A percentile compares a stretch with the other conserved stretches of the same genome.
These are phyloP conservation scores for Trissolcus brochymenae DNA, from an alignment of 2,888 invertebrate species.

Conservation along the genomic window DNA sequence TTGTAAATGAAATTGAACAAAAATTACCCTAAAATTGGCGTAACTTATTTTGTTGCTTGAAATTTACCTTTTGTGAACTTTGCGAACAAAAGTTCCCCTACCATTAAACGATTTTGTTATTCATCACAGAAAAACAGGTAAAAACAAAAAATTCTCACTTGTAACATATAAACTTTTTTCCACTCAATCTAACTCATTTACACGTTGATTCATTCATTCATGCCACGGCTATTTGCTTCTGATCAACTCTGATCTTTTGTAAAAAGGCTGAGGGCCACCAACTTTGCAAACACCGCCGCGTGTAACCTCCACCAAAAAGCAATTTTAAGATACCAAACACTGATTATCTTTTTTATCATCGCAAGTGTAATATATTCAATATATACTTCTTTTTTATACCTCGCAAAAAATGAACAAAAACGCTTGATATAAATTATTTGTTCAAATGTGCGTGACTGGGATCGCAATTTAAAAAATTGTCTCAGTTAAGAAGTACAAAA, in stretches of 20 bases:
- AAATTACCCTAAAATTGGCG: no score
- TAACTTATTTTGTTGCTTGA: no score
- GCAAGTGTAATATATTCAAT: conserved; percentile 10
- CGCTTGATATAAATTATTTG: conserved; percentile 5
- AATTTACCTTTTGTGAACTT: no score
- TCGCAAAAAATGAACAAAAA: conserved; percentile 11
- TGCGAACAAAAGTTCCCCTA: no score
- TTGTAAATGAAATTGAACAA: no score
- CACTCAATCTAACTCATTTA: conserved; percentile 12
- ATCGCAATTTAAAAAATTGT: conserved; percentile 11
- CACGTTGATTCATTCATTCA: conserved; percentile 14
- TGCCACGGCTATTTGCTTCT: conserved; percentile 19
- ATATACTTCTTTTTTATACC: conserved; percentile 9
- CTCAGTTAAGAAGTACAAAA: conserved; percentile 17
- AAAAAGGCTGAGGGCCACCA: conserved; percentile 9
- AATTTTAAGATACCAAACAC: no score
- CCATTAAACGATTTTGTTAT: no score
- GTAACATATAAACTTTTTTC: neutral
- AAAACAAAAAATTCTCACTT: no score
- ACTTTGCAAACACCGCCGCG: neutral
- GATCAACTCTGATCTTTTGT: conserved; percentile 12
- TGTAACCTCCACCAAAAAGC: neutral
- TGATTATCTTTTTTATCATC: conserved; percentile 12
- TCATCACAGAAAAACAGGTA: no score
- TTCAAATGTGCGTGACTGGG: conserved; percentile 24